Base-by-base conservation (phyloP, 1,140 invertebrate genomes). In the Carposina sasakii region DNA sequence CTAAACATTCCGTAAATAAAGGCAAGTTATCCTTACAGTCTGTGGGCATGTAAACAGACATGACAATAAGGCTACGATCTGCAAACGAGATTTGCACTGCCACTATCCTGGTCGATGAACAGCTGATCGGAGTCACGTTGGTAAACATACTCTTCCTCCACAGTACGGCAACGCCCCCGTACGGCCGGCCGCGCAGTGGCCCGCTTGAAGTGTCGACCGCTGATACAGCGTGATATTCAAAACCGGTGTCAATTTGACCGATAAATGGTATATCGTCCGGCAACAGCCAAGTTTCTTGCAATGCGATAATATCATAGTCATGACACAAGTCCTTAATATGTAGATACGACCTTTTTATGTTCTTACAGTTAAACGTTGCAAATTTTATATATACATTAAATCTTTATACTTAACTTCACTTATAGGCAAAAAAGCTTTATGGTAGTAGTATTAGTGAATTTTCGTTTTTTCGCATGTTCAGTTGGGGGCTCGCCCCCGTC, bases 11-110 rank as follows among this genome's bases (percentile, higher is more conserved):
- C 16, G 23, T 24, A 28, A 42, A 42, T n/a, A 19, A 5, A 4
- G 20, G 40, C 19, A 42, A 16, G 15, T 42, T 42, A 12, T 24
- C 23, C 16, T 12, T 9, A 24, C 4, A 24, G 3, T 42, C 8
- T 9, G 40, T 42, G 13, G 40, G 40, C 23, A 42, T 24, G 15
- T 42, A 42, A 3, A 42, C 22, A 5, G 31, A 33, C 13, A 33
- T 10, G 3, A 33, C 31, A 4, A 33, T 33, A 4, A 33, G 4
- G 15, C 31, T 33, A 4, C 31, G 31, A 4, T 33, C 31, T 13
- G 24, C 24, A 28, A 33, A 15, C n/a, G 4, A 8, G 3, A 33
- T 3, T n/a, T 13, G 31, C 8, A 33, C 13, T 8, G 31, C 31
- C 31, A 13, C 31, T 5, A 33, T 10, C 8, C 31, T n/a, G 31